These are phyloP conservation scores for Pseudochromis fuscus DNA, from an alignment of 2,797 vertebrate genomes.

Conservation along the genomic window DNA sequence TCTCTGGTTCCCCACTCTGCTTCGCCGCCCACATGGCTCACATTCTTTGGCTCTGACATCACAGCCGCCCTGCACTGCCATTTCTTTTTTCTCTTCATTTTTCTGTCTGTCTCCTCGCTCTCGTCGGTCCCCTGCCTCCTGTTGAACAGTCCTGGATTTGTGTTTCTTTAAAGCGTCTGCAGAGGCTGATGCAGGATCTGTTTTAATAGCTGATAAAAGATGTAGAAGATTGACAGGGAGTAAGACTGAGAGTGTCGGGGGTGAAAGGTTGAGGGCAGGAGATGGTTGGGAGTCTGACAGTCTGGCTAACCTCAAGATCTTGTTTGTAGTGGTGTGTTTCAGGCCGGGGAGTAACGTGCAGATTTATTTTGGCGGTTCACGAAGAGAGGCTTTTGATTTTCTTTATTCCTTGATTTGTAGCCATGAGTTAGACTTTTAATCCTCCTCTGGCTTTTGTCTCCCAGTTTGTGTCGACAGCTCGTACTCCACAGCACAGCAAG, in stretches of 20 bases:
- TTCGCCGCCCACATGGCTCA: conserved; percentile 76
- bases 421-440: conserved; percentile 12
- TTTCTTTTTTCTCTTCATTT: conserved; percentile 40
- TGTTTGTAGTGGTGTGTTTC: conserved; percentile 29
- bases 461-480: conserved; percentile 10
- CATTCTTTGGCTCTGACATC: conserved; percentile 83
- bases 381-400: conserved; percentile 9
- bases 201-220: not conserved
- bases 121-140: conserved; percentile 2
- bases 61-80: conserved; percentile 57
- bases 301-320: conserved; percentile 43
- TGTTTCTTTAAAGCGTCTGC: too few relatives aligned
- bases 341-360: not conserved
- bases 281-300: conserved; percentile 17
- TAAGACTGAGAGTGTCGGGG: not conserved
- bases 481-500: conserved; percentile 15
- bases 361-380: conserved; percentile 38
- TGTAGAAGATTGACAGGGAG: not conserved
- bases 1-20: conserved; percentile 51
- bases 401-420: conserved; percentile 43
- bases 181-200: too few relatives aligned
- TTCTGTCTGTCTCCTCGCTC: conserved; percentile 20
- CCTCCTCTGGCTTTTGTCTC: conserved; percentile 50
- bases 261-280: conserved; percentile 14
- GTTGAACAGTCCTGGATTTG: not conserved